Conservation (phyloP, 2,888 invertebrate genomes). For the Tetheella fluctuosa region DNA sequence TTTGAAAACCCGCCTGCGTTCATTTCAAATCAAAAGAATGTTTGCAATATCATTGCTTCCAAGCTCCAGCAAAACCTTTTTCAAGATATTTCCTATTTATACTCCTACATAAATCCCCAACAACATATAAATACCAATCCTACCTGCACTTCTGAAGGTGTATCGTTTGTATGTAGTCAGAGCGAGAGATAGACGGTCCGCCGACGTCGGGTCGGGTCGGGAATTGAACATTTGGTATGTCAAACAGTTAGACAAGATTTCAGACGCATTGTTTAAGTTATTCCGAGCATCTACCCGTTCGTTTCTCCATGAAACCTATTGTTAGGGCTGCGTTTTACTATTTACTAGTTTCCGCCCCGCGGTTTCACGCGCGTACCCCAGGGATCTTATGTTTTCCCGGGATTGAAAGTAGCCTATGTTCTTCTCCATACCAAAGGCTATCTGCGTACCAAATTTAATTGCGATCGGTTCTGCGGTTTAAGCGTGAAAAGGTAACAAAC, state of each 20-base stretch:
- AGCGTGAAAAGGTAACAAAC: no score
- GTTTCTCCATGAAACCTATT: constrained; percentile 55
- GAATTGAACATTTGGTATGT: constrained; percentile 75
- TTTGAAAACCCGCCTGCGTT: not conserved
- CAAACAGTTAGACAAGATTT: constrained; percentile 79
- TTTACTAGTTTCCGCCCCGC: no score
- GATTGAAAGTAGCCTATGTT: no score
- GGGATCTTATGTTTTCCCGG: no score
- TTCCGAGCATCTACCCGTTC: constrained; percentile 64
- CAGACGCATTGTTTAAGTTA: constrained; percentile 80
- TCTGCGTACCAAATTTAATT: no score
- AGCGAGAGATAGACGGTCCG: not conserved
- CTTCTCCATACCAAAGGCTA: no score
- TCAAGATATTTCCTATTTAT: not conserved
- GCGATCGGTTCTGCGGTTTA: no score
- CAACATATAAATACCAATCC: not conserved
- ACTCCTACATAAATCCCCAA: not conserved
- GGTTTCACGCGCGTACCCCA: no score
- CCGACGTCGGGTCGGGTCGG: constrained; percentile 27
- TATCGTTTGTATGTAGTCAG: not conserved
- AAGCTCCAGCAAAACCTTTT: not conserved
- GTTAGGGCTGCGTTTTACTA: constrained; percentile 41
- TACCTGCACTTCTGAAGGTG: not conserved
- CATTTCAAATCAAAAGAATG: not conserved
- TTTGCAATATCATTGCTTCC: not conserved